Evolutionary conservation across 2,888 invertebrate species (phyloP).

Genomic region (Hermaeophaga mercurialis): DNA sequence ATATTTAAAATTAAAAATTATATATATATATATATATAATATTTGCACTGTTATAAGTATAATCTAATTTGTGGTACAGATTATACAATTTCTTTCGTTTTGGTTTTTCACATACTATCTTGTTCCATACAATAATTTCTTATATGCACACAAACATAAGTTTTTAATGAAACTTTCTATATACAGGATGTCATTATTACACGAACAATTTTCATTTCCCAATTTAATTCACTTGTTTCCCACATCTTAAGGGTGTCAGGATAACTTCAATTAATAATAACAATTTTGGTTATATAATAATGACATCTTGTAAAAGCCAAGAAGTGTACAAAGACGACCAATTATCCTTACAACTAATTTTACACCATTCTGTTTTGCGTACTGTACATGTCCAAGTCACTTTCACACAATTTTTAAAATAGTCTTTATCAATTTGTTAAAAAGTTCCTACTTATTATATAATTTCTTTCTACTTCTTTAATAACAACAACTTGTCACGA

Average conservation of each 20-base stretch:
- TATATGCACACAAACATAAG: conserved; percentile 18
- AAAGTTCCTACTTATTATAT: conserved; percentile 46
- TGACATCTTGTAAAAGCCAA: not conserved
- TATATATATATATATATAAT: conserved; percentile 38
- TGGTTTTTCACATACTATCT: conserved; percentile 5
- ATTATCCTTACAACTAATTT: conserved; percentile 7
- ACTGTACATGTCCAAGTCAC: conserved; percentile 36
- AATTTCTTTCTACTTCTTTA: conserved; percentile 26
- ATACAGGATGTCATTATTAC: not conserved
- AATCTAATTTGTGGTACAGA: conserved; percentile 36
- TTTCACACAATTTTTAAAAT: conserved; percentile 54
- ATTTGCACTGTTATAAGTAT: conserved; percentile 37
- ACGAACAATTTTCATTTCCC: too few relatives aligned
- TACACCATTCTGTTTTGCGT: not conserved
- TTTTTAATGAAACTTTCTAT: conserved; percentile 11
- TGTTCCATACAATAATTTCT: conserved; percentile 31
- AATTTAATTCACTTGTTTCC: too few relatives aligned
- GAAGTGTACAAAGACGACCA: conserved; percentile 7
- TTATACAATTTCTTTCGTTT: conserved; percentile 34
- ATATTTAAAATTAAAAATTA: too few relatives aligned
- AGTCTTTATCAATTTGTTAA: conserved; percentile 56
- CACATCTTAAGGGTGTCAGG: too few relatives aligned
- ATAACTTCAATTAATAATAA: too few relatives aligned
- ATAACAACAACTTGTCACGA: conserved; percentile 25
- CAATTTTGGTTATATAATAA: too few relatives aligned